Base-by-base conservation (phyloP, 2,797 vertebrate genomes). In the Malacoraja senta region DNA sequence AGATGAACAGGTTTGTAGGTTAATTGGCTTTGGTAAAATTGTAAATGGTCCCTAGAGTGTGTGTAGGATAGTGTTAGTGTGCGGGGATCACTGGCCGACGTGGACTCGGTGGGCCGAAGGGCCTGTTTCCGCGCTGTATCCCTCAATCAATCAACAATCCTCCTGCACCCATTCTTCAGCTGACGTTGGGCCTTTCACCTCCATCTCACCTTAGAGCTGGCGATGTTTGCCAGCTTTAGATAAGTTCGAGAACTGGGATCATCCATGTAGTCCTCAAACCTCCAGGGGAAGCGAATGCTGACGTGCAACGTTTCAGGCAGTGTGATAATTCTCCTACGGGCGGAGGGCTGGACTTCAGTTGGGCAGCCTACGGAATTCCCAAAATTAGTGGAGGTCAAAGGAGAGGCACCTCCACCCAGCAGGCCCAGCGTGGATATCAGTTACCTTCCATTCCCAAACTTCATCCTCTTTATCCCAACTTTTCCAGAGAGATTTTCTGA, bases 201-300 rank as follows among this genome's bases (percentile, higher is more conserved):
- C 21, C 71, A 74, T 53, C 90, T 91, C 44, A 91, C 90, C 90
- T 91, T 91, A 68, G 90, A 74, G 0, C 26, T 26, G 3, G 90
- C 65, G 1, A 74, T 91, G 38, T 21, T 29, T 91, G 90, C 65
- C 68, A 91, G 21, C 26, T 91, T 71, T 74, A 72, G 0, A 44
- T 91, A 91, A 6, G 90, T 21, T 74, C 68, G 72, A 12, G 90
- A 91, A 91, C 65, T 72, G 13, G 90, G 68, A 12, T 91, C 90
- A 91, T 74, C 15, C 90, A 91, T 91, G 24, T 53, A 91, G 29
- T 72, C 35, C 7, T 65, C 71, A 72, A 72, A 91, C 90, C 12
- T 44, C 90, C 90, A 91, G 3, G 90, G 90, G 38, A 91, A 53
- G 24, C 53, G 63, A 72, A 91, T 91, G 68, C 3, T 10, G 9